Evolutionary conservation across 1,140 invertebrate genomes (phyloP), one percentile per base, ranked within the genome.

Genomic region (Hyphantria cunea): DNA sequence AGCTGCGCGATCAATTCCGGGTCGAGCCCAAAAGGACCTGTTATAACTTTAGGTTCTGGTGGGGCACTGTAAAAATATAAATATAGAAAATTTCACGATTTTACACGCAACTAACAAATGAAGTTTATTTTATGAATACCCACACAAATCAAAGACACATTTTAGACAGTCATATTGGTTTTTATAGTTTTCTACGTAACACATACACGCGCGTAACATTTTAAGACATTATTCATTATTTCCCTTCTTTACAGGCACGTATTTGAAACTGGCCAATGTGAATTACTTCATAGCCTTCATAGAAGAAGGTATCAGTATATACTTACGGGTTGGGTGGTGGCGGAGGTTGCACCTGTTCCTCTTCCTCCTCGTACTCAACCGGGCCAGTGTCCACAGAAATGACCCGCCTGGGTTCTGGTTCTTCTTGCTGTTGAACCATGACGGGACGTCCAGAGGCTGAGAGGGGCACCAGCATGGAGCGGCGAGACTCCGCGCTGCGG

Each of bases 1-100:
- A 91, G 76, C 31, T 85, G 80, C 13, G 93, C 91, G 66, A 96
- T 92, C 17, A 95, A 91, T 47, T 94, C 91, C 13, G 94, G 92
- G 74, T 96, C 95, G 13, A 96, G 78, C 10, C 94, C 93, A 78
- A 95, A 96, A 7, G 95, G 94, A 42, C 95, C 95, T 0, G 91
- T 90, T 17, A 92, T 70, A 8, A 91, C 66, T 10, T 63, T 72
- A 0, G 82, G 74, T 42, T 84, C 81, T 7, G 71, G 64, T 7
- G 70, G 56, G 9, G 61, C 61, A 0, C 81, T 81, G 66, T 41
- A 17, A 64, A 52, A 17, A 14, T 7, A 45, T 37, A 44, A 44
- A 44, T 44, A 2, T 3, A 44, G 1, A 37, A 10, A 37, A 37
- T 37, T 4, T 10, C 11, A 37, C 9, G 7, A 9, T 11, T 41